Percentiles rank a stretch among this genome's conserved stretches.
Evolutionary conservation across 64 coral and sea anemone species (phyloP).

Genomic region (Actinia tenebrosa): DNA sequence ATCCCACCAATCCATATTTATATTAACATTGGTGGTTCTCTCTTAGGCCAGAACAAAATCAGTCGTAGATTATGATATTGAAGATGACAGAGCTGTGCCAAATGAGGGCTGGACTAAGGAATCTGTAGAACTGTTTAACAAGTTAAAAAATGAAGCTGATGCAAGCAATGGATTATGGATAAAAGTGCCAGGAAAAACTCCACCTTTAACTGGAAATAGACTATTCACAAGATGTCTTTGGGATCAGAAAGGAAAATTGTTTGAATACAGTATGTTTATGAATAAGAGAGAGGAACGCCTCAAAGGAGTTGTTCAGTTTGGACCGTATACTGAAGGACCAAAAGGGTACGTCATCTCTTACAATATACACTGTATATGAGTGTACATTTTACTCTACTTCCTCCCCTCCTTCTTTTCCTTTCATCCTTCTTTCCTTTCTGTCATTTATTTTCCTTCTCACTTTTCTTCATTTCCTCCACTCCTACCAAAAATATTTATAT

Average conservation of each 20-base stretch:
- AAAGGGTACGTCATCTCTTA: constrained; percentile 39
- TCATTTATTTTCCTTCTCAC: too few species aligned
- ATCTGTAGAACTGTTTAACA: constrained; percentile 46
- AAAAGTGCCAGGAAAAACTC: not conserved
- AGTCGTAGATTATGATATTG: not conserved
- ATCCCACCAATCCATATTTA: not conserved
- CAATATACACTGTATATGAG: not conserved
- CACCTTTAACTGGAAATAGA: constrained; percentile 34
- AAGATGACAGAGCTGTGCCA: constrained; percentile 11
- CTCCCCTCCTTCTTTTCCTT: too few species aligned
- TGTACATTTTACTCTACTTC: too few species aligned
- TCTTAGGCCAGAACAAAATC: not conserved
- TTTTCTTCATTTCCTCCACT: too few species aligned
- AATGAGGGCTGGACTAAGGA: constrained; percentile 55
- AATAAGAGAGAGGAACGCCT: constrained; percentile 55
- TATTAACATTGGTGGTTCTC: too few species aligned
- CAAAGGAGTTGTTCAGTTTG: constrained; percentile 84
- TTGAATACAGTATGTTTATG: constrained; percentile 74
- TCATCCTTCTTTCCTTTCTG: too few species aligned
- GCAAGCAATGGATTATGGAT: constrained; percentile 58
- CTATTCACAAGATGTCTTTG: constrained; percentile 50
- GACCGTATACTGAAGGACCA: constrained; percentile 70
- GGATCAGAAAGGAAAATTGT: constrained; percentile 71
- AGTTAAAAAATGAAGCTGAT: constrained; percentile 31
- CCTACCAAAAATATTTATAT: too few species aligned